Percentiles rank a stretch among this genome's conserved stretches.
phyloP scores from a whole-genome alignment of 2,113 vertebrate species.

The Crotalus tigris region DNA sequence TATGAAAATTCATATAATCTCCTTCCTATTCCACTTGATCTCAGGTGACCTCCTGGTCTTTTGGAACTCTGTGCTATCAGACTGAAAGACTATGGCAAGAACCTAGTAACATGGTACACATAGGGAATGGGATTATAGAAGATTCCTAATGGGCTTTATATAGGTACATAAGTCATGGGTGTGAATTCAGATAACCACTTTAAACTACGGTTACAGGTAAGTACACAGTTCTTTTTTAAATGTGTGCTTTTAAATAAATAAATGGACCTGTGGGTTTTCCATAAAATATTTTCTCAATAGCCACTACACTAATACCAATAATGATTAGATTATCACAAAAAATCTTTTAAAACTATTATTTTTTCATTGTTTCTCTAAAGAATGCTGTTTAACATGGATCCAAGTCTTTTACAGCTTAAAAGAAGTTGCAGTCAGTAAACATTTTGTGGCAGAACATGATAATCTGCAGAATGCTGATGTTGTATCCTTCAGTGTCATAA shows the following conservation, averaged over 20 bases:
- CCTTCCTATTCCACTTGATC: neutral
- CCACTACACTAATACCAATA: neutral
- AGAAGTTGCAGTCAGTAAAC: conserved; percentile 17
- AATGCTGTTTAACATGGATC: conserved; percentile 14
- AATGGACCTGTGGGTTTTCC: neutral
- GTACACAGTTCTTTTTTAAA: neutral
- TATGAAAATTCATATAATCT: neutral
- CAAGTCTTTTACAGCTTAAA: conserved; percentile 27
- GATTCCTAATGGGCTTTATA: neutral
- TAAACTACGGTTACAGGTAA: neutral
- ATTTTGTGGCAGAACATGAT: conserved; percentile 41
- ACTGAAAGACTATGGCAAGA: neutral
- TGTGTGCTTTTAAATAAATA: neutral
- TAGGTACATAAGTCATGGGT: neutral
- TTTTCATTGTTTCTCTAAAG: neutral
- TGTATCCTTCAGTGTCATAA: conserved; percentile 52
- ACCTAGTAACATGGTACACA: neutral
- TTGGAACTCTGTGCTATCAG: neutral
- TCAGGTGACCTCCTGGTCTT: neutral
- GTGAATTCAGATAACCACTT: neutral
- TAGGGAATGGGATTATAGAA: neutral
- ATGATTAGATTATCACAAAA: neutral
- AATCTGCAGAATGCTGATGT: conserved; percentile 34
- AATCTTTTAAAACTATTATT: neutral
- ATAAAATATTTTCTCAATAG: neutral